A percentile compares a stretch with the other conserved stretches of the same genome.
These are phyloP conservation scores for Atethmia centrago DNA, from an alignment of 2,888 invertebrate species.

Conservation along the genomic window DNA sequence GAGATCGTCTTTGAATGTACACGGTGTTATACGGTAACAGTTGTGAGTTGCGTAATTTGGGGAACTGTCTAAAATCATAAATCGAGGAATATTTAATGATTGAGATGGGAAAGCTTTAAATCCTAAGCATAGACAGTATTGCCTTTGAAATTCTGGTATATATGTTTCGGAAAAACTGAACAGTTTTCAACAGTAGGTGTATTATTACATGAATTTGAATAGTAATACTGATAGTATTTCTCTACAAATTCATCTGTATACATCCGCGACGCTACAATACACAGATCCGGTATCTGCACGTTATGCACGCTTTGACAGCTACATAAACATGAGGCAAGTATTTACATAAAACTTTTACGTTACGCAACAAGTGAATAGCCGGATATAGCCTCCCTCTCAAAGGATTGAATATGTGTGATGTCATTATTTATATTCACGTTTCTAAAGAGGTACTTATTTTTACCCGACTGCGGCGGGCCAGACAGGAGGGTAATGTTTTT, in stretches of 20 bases:
- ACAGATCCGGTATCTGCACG: background rate
- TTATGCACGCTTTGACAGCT: background rate
- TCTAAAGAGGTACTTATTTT: background rate
- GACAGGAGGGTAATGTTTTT: background rate
- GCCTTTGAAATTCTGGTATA: background rate
- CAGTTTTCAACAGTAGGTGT: background rate
- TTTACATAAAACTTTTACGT: background rate
- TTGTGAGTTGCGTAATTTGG: constrained; percentile 19
- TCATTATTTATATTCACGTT: background rate
- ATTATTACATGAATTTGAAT: too few species aligned
- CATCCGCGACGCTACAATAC: background rate
- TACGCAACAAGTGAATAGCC: background rate
- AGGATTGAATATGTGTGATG: background rate
- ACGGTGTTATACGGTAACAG: constrained; percentile 22
- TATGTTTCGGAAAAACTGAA: background rate
- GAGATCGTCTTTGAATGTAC: constrained; percentile 44
- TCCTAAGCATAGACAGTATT: background rate
- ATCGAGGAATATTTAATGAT: background rate
- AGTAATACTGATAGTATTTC: too few species aligned
- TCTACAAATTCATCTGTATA: background rate
- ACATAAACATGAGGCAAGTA: background rate
- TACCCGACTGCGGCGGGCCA: background rate
- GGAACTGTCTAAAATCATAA: background rate
- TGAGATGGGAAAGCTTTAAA: background rate
- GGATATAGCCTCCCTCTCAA: background rate